phyloP scores from a whole-genome alignment of 1,140 invertebrate species.

The Macrobrachium nipponense region DNA sequence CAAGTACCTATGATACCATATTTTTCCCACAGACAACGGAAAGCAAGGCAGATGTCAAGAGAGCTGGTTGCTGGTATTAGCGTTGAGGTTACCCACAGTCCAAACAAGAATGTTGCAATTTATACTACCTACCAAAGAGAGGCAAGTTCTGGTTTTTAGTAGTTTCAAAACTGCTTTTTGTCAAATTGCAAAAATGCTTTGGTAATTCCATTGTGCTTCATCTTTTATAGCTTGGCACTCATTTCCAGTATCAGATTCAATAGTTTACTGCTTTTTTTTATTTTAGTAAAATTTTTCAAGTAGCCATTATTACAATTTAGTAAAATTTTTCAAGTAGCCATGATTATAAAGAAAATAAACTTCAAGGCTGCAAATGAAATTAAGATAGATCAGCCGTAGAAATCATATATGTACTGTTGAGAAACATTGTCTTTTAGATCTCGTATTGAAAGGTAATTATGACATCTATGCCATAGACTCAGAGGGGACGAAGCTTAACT shows the following conservation, averaged over 20 bases:
- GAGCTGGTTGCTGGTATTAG: slow-evolving; percentile 34
- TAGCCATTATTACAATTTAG: no score
- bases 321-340: no score
- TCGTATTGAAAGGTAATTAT: no score
- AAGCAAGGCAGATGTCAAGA: slow-evolving; percentile 20
- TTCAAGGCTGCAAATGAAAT: no score
- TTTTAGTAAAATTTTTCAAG: no score
- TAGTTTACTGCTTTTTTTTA: background rate
- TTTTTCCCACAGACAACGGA: slow-evolving; percentile 23
- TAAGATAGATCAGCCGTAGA: no score
- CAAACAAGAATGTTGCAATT: slow-evolving; percentile 35
- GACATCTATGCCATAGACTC: no score
- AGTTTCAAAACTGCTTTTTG: background rate
- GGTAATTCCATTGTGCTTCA: background rate
- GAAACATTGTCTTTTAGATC: no score
- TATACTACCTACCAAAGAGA: slow-evolving; percentile 27
- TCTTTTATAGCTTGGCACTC: background rate
- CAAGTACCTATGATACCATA: background rate
- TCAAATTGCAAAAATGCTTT: background rate
- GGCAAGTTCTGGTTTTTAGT: background rate
- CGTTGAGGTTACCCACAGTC: slow-evolving; percentile 35
- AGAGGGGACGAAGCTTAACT: no score
- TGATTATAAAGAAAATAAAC: no score
- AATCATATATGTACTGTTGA: no score
- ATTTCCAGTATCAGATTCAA: background rate